Evolutionary conservation across 2,113 vertebrate genomes (phyloP), one percentile per base, ranked within the genome.

Genomic region (Cephalopterus ornatus): DNA sequence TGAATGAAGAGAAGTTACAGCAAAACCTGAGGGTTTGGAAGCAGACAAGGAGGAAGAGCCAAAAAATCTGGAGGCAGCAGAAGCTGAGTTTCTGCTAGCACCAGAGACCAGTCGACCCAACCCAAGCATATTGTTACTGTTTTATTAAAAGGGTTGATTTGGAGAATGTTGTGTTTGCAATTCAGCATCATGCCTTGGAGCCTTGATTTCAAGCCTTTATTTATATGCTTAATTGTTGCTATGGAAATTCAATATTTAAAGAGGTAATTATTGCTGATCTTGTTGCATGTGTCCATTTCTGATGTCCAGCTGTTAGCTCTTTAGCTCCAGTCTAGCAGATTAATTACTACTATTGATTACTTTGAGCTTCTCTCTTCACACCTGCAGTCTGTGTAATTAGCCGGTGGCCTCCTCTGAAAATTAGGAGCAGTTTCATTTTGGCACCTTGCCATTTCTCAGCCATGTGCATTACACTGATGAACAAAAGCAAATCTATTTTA

Each of bases 291-390:
- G 98, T 98, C 98, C 98, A 97, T 98, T 98, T 97, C 98, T 98
- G 98, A 98, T 98, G 98, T 98, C 98, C 98, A 98, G 98, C 98
- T 98, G 98, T 98, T 98, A 98, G 98, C 98, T 98, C 98, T 98
- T 98, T 98, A 98, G 98, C 98, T 98, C 97, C 97, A 98, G 98
- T 97, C 98, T 98, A 98, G 98, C 98, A 98, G 98, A 98, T 98
- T 98, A 98, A 98, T 98, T 98, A 98, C 98, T 98, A 97, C 98
- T 98, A 98, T 98, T 98, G 98, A 98, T 98, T 98, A 98, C 98
- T 98, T 98, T 97, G 97, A 98, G 98, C 98, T 97, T 97, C 97
- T 98, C 98, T 98, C 97, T 98, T 98, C 98, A 98, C 98, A 98
- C 98, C 98, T 98, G 98, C 98, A 98, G 98, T 97, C 98, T 98